These are phyloP conservation scores for Heteronetta atricapilla DNA, from an alignment of 2,113 vertebrate species.

Conservation along the genomic window DNA sequence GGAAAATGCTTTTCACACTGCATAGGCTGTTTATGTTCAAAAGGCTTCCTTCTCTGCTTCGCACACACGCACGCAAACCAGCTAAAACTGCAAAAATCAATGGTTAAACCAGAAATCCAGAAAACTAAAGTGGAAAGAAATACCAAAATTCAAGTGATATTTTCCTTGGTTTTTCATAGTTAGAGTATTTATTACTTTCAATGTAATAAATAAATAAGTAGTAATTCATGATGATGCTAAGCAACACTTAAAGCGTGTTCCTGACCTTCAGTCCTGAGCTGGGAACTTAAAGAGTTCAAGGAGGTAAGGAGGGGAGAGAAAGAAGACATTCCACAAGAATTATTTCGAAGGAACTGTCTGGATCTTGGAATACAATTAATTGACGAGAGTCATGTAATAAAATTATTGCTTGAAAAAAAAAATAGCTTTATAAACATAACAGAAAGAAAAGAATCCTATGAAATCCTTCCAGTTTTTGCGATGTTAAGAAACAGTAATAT, in stretches of 20 bases:
- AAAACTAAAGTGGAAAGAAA: not conserved
- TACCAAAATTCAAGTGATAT: not conserved
- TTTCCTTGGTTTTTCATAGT: not conserved
- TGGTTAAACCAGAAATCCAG: not conserved
- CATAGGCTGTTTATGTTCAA: not conserved
- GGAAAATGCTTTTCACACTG: not conserved
- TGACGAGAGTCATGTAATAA: not conserved
- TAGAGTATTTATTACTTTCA: not conserved
- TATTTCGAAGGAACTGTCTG: not conserved
- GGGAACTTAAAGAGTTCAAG: not conserved
- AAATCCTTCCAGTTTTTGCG: not conserved
- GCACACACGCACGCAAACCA: not conserved
- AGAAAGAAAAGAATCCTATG: not conserved
- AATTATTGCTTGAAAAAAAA: not conserved
- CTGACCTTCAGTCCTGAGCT: conserved; percentile 13
- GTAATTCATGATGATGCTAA: conserved; percentile 18
- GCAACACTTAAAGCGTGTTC: not conserved
- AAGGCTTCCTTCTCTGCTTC: not conserved
- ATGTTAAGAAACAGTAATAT: not conserved
- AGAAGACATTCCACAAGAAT: not conserved
- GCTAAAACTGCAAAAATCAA: not conserved
- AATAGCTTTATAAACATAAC: not conserved
- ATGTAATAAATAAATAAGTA: not conserved
- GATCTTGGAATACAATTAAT: not conserved
- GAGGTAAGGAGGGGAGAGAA: not conserved